Conservation (phyloP, 2,113 vertebrate genomes). For the Cinclus mexicanus region DNA sequence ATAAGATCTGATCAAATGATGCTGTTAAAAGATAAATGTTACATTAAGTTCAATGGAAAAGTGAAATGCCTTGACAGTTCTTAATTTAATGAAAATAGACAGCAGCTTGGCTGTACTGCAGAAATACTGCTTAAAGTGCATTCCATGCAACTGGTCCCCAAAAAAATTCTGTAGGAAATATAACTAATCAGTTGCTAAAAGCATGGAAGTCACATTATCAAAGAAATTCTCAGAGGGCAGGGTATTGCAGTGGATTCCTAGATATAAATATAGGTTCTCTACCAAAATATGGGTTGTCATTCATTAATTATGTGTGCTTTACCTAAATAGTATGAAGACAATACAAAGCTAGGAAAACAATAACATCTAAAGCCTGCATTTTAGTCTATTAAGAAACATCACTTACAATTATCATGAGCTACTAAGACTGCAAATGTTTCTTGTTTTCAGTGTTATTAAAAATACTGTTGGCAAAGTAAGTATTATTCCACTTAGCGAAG, state of each 20-base stretch:
- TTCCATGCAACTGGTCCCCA: background rate
- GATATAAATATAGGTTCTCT: background rate
- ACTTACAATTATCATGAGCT: background rate
- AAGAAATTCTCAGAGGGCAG: background rate
- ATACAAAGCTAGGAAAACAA: background rate
- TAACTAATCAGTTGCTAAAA: background rate
- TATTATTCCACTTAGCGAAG: slow-evolving; percentile 81
- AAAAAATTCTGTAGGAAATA: background rate
- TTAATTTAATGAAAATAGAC: background rate
- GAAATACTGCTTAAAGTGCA: background rate
- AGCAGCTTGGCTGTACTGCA: background rate
- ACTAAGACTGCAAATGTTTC: background rate
- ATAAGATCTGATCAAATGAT: background rate
- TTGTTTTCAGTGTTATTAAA: slow-evolving; percentile 82
- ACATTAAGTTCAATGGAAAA: background rate
- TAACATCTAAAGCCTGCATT: background rate
- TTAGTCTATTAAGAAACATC: background rate
- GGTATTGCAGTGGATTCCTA: background rate
- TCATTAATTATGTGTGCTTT: background rate
- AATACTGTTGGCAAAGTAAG: slow-evolving; percentile 79
- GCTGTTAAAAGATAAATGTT: background rate
- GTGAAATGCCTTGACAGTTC: background rate
- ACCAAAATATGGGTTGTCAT: background rate
- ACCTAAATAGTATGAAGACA: background rate
- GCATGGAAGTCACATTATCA: background rate